phyloP scores from a whole-genome alignment of 2,113 vertebrate genomes.

The Rhynchopsitta pachyrhyncha region DNA sequence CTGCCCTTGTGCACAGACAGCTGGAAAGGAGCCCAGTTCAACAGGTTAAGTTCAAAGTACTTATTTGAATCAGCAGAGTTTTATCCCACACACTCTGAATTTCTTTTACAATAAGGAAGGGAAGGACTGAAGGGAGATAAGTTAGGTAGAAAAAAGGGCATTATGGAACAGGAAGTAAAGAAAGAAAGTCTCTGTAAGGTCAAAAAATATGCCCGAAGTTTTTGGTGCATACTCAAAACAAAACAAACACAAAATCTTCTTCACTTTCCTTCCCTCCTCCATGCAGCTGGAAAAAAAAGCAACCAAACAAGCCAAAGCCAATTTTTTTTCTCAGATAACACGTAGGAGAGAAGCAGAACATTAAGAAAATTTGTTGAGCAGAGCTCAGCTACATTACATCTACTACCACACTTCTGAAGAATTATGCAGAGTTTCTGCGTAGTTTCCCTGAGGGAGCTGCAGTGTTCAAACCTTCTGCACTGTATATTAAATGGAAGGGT shows the following conservation, averaged over 20 bases:
- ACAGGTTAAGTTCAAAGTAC: background rate
- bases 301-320: background rate
- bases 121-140: background rate
- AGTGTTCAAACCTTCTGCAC: background rate
- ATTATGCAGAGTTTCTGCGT: background rate
- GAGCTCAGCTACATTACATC: background rate
- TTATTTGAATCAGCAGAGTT: background rate
- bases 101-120: background rate
- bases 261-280: rapidly evolving
- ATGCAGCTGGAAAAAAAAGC: background rate
- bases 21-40: background rate
- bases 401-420: background rate
- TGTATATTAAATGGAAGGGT: background rate
- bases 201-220: background rate
- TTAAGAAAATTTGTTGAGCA: background rate
- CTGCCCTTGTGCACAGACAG: background rate
- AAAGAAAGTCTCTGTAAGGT: background rate
- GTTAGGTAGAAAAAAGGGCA: background rate
- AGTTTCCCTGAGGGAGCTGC: background rate
- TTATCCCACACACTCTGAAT: background rate
- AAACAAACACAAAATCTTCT: background rate
- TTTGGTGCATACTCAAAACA: background rate
- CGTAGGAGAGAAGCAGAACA: background rate
- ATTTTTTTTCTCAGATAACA: background rate
- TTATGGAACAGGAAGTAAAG: background rate